phyloP scores from a whole-genome alignment of 2,888 invertebrate genomes.

The Trachelus iudaicus region DNA sequence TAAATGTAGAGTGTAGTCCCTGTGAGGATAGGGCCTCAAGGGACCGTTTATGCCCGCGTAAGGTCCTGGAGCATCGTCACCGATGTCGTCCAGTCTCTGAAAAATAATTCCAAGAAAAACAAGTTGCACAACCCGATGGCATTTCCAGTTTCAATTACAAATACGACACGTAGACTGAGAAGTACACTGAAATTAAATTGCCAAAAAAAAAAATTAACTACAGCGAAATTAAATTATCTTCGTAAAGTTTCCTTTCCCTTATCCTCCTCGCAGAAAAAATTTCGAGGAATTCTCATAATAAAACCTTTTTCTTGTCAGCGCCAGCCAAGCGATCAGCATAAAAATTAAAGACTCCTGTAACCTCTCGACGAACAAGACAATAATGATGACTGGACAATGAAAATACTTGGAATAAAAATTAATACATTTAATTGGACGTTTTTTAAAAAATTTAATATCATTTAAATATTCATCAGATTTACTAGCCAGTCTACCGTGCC shows the following conservation, averaged over 20 bases:
- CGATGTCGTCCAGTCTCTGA: conserved; percentile 14
- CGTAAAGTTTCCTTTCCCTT: neutral
- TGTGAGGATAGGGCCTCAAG: conserved; percentile 49
- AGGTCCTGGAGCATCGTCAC: conserved; percentile 40
- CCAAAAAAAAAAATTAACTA: neutral
- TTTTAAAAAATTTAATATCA: neutral
- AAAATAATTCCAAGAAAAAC: neutral
- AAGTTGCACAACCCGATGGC: neutral
- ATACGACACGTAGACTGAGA: neutral
- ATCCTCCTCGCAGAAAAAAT: neutral
- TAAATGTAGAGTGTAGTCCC: conserved; percentile 54
- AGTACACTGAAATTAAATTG: neutral
- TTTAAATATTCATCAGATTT: neutral
- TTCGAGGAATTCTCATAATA: neutral
- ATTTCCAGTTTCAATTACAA: neutral
- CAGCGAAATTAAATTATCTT: neutral
- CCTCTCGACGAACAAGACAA: neutral
- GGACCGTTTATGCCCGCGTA: conserved; percentile 43
- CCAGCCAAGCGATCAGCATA: neutral
- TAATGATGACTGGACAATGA: neutral
- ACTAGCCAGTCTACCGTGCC: neutral
- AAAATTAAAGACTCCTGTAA: neutral
- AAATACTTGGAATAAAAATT: neutral
- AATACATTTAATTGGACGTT: neutral
- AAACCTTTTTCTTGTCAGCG: neutral